These are phyloP conservation scores for Esox masquinongy DNA, from an alignment of 2,797 vertebrate genomes.

Conservation along the genomic window DNA sequence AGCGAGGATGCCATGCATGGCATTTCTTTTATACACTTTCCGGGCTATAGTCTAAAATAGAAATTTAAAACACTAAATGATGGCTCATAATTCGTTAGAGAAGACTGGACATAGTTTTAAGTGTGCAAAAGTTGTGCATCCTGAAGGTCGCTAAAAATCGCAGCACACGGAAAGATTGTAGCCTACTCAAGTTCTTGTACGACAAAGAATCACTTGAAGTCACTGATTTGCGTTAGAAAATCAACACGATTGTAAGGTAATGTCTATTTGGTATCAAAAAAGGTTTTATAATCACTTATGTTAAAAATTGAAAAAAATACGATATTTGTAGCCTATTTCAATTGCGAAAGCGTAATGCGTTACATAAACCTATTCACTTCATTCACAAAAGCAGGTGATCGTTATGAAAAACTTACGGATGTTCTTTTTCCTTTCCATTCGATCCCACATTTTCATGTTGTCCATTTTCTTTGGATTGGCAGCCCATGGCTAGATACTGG, in stretches of 20 bases:
- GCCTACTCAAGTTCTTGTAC: background rate
- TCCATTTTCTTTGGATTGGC: conserved; percentile 68
- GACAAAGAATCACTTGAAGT: background rate
- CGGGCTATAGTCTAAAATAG: background rate
- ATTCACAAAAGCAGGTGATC: conserved; percentile 22
- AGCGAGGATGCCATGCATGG: conserved; percentile 1
- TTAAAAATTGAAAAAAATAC: background rate
- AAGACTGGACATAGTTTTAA: background rate
- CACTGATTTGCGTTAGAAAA: background rate
- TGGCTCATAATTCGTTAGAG: too few species aligned
- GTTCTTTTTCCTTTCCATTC: conserved; percentile 71
- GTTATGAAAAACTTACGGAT: conserved; percentile 64
- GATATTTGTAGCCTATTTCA: background rate
- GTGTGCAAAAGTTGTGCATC: background rate
- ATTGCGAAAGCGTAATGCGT: background rate
- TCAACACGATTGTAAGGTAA: background rate
- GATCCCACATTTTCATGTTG: conserved; percentile 58
- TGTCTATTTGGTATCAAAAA: background rate
- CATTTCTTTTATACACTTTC: conserved; percentile 1
- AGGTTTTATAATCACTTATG: background rate
- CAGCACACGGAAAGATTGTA: background rate
- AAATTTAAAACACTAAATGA: background rate
- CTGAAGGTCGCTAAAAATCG: background rate
- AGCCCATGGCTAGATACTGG: conserved; percentile 79
- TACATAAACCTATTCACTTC: background rate